Evolutionary conservation across 2,797 vertebrate genomes (phyloP).

Genomic region (Xiphorhynchus erythropygius): DNA sequence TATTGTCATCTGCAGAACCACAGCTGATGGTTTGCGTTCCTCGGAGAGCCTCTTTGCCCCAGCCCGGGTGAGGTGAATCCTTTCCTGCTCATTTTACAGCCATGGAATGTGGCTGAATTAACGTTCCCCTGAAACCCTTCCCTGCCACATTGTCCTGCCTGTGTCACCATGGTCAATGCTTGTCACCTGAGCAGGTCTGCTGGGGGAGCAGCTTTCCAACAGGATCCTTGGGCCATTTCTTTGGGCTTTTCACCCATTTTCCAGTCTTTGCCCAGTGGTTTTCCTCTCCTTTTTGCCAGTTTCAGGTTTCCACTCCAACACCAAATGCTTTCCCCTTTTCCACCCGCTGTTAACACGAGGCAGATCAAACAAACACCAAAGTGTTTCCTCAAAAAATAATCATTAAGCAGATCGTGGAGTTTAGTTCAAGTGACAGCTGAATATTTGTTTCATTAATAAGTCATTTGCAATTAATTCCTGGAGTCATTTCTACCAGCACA

Average conservation of each 20-base stretch:
- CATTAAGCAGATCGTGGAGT: slow-evolving; percentile 36
- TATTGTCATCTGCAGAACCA: background rate
- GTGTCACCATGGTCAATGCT: background rate
- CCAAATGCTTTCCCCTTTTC: slow-evolving; percentile 25
- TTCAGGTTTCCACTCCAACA: slow-evolving; percentile 9
- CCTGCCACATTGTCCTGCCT: background rate
- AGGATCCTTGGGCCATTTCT: background rate
- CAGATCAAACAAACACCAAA: slow-evolving; percentile 66
- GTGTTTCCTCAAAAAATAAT: slow-evolving; percentile 69
- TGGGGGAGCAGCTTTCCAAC: background rate
- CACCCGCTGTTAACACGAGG: slow-evolving; percentile 34
- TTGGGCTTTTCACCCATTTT: background rate
- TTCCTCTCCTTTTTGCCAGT: slow-evolving; percentile 12
- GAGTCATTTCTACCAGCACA: slow-evolving; percentile 53
- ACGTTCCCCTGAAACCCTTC: background rate
- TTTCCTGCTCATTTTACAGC: background rate
- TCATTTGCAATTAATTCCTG: slow-evolving; percentile 69
- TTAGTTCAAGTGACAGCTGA: slow-evolving; percentile 67
- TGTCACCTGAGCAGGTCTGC: background rate
- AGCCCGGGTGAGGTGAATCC: rapidly evolving
- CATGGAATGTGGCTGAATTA: rapidly evolving
- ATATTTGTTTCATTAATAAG: slow-evolving; percentile 75
- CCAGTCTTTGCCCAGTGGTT: background rate
- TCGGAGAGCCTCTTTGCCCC: background rate
- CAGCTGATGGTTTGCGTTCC: background rate